Percentiles rank a stretch among this genome's conserved stretches.
Conservation (phyloP, 2,888 invertebrate species). For the Clistopyga incitator region DNA sequence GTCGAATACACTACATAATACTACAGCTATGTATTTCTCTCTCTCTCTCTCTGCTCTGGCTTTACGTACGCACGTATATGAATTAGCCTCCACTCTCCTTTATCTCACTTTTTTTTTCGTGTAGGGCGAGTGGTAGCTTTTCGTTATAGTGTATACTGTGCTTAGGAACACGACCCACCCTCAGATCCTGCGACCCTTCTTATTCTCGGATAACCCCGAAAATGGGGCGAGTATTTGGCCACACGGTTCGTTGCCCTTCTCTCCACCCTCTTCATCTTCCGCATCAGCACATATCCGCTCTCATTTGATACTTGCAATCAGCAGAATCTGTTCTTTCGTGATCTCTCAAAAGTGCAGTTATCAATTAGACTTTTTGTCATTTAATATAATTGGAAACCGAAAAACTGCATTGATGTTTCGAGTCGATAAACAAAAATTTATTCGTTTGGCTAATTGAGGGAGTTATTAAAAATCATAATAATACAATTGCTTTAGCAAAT, state of each 20-base stretch:
- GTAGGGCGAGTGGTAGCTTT: constrained; percentile 12
- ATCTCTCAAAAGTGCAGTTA: background rate
- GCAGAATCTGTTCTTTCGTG: background rate
- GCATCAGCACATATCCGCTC: too few relatives aligned
- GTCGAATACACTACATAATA: constrained; percentile 57
- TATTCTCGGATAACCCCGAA: constrained; percentile 1
- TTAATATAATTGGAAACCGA: background rate
- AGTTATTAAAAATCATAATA: too few relatives aligned
- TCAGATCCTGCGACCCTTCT: constrained; percentile 24
- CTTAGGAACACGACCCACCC: constrained; percentile 17
- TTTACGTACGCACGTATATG: constrained; percentile 65
- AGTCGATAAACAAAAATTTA: too few relatives aligned
- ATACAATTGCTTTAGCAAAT: too few relatives aligned
- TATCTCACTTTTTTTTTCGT: constrained; percentile 8
- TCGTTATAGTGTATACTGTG: background rate
- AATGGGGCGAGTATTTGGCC: constrained; percentile 29
- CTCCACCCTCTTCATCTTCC: background rate
- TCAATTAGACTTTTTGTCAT: background rate
- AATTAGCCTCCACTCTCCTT: constrained; percentile 69
- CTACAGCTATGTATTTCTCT: constrained; percentile 18
- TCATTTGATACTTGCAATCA: background rate
- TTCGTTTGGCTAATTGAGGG: too few relatives aligned
- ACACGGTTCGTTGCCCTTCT: constrained; percentile 10
- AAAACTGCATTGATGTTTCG: too few relatives aligned
- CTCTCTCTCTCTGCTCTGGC: constrained; percentile 36